Evolutionary conservation across 2,113 vertebrate genomes (phyloP).

Genomic region (Caloenas nicobarica): DNA sequence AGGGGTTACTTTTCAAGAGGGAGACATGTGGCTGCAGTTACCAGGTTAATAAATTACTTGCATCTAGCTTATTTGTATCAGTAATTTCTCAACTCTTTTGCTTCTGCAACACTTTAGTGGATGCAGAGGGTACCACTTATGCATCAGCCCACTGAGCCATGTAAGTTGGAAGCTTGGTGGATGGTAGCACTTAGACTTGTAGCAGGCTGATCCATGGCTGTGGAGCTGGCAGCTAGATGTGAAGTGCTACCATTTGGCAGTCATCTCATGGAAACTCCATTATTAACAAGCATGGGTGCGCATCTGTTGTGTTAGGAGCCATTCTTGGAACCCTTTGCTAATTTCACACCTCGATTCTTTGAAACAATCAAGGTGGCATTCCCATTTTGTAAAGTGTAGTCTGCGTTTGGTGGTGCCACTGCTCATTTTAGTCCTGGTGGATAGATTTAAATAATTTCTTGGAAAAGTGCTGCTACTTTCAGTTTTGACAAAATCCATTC

Average conservation of each 20-base stretch:
- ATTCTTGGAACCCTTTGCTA: background rate
- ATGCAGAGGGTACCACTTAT: background rate
- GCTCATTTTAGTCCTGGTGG: background rate
- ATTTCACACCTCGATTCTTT: constrained; percentile 10
- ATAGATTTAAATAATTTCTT: background rate
- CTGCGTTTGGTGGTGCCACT: background rate
- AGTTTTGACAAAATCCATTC: background rate
- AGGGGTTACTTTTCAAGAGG: background rate
- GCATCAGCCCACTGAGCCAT: background rate
- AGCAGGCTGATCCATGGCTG: background rate
- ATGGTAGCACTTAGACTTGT: background rate
- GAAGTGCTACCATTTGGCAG: constrained; percentile 50
- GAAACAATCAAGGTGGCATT: background rate
- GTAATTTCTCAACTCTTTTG: background rate
- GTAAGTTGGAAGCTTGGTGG: background rate
- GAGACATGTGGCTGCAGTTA: background rate
- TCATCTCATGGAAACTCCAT: background rate
- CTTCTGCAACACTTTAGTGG: background rate
- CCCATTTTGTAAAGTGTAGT: background rate
- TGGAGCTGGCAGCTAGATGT: background rate
- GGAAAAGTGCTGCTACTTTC: background rate
- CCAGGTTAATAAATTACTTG: background rate
- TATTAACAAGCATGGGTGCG: background rate
- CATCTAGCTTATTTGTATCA: background rate
- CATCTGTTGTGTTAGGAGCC: background rate